Conservation (phyloP, 2,888 invertebrate species). For the Ectropis crepuscularia region DNA sequence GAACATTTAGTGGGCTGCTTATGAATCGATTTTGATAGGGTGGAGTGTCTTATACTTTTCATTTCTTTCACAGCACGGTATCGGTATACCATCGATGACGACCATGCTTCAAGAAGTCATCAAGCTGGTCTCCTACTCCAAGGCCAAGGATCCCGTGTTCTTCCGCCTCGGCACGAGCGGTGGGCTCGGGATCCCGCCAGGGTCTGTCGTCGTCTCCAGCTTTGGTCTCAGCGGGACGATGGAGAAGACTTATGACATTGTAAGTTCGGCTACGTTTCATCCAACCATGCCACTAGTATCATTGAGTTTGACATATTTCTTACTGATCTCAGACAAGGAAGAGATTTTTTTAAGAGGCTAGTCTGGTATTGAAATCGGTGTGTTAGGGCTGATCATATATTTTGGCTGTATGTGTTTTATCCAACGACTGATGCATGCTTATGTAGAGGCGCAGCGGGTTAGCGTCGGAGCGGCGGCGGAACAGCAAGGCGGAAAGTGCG, state of each 20-base stretch:
- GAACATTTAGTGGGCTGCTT: too few relatives aligned
- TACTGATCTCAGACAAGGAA: not conserved
- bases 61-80: slow-evolving; percentile 86
- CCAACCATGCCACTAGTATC: not conserved
- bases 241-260: slow-evolving; percentile 83
- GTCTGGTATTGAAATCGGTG: too few relatives aligned
- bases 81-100: slow-evolving; percentile 90
- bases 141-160: slow-evolving; percentile 86
- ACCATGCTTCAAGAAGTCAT: slow-evolving; percentile 89
- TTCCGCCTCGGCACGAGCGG: slow-evolving; percentile 89
- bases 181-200: slow-evolving; percentile 85
- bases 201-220: slow-evolving; percentile 88
- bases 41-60: too few relatives aligned
- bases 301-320: not conserved
- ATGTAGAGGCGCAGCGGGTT: too few relatives aligned
- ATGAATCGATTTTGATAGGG: too few relatives aligned
- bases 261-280: slow-evolving; percentile 60
- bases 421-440: too few relatives aligned
- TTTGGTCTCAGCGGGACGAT: slow-evolving; percentile 86
- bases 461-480: too few relatives aligned
- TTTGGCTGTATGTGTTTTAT: too few relatives aligned
- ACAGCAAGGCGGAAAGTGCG: too few relatives aligned
- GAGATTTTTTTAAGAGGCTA: too few relatives aligned
- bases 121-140: slow-evolving; percentile 88
- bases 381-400: too few relatives aligned